Evolutionary conservation across 2,888 invertebrate species (phyloP).

Genomic region (Mesorhabditis belari): DNA sequence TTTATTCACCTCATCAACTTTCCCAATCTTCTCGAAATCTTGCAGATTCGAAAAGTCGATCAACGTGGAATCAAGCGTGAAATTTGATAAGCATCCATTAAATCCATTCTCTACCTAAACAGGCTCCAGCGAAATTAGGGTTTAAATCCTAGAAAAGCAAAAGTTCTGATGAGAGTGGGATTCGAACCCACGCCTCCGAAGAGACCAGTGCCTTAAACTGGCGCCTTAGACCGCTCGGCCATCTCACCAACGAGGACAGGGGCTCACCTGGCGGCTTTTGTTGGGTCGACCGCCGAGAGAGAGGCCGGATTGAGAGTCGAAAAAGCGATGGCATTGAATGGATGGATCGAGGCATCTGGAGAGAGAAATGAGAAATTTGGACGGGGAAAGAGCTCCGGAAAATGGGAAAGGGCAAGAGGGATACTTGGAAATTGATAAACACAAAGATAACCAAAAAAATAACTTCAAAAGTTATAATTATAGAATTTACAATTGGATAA

Average conservation of each 20-base stretch:
- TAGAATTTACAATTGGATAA: no score
- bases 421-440: no score
- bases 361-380: no score
- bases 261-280: not conserved
- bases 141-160: no score
- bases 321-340: slow-evolving; percentile 45
- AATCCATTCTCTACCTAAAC: slow-evolving; percentile 13
- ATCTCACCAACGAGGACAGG: slow-evolving; percentile 51
- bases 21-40: slow-evolving; percentile 32
- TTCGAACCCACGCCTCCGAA: slow-evolving; percentile 1
- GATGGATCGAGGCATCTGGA: slow-evolving; percentile 26
- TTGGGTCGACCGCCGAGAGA: slow-evolving; percentile 37
- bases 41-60: slow-evolving; percentile 38
- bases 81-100: slow-evolving; percentile 24
- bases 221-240: slow-evolving; percentile 83
- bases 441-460: no score
- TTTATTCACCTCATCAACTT: slow-evolving; percentile 20
- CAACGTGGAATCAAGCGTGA: slow-evolving; percentile 26
- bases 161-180: not conserved
- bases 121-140: not conserved
- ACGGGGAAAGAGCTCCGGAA: no score
- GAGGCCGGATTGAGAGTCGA: slow-evolving; percentile 37
- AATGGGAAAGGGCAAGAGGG: no score
- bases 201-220: slow-evolving; percentile 81
- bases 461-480: no score